Evolutionary conservation across 1,140 invertebrate genomes (phyloP).

Genomic region (Magallana angulata): DNA sequence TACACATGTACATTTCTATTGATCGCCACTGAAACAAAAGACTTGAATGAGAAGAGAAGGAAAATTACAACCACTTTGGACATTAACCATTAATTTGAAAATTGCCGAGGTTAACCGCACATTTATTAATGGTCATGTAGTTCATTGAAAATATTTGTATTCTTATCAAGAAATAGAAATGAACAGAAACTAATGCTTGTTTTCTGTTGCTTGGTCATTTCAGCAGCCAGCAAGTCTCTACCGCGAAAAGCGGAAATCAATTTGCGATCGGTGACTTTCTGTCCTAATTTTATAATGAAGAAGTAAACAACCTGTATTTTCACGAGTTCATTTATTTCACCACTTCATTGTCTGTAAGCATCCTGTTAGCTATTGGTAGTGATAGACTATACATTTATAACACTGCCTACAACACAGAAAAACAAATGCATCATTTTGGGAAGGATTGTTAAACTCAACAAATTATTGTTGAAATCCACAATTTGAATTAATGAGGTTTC

Average conservation of each 20-base stretch:
- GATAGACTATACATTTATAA: background rate
- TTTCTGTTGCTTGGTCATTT: background rate
- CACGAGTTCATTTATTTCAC: background rate
- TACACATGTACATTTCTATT: slow-evolving; percentile 11
- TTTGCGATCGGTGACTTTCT: background rate
- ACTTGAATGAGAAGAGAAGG: slow-evolving; percentile 5
- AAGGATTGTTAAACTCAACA: no score
- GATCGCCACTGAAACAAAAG: slow-evolving; percentile 14
- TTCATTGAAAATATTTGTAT: slow-evolving; percentile 35
- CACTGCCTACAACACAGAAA: no score
- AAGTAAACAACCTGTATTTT: slow-evolving; percentile 1
- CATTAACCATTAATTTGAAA: slow-evolving; percentile 12
- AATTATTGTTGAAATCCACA: no score
- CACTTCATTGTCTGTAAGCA: background rate
- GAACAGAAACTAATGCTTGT: slow-evolving; percentile 25
- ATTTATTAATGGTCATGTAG: slow-evolving; percentile 32
- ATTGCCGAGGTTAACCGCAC: slow-evolving; percentile 12
- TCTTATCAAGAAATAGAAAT: slow-evolving; percentile 8
- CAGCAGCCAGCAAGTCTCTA: background rate
- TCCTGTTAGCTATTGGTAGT: background rate
- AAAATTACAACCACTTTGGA: slow-evolving; percentile 23
- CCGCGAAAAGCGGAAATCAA: background rate
- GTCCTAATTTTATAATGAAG: background rate
- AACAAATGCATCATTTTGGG: no score
- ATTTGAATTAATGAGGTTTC: no score